Evolutionary conservation across 2,113 vertebrate species (phyloP), one percentile per base, ranked within the genome.

Genomic region (Cavia porcellus): DNA sequence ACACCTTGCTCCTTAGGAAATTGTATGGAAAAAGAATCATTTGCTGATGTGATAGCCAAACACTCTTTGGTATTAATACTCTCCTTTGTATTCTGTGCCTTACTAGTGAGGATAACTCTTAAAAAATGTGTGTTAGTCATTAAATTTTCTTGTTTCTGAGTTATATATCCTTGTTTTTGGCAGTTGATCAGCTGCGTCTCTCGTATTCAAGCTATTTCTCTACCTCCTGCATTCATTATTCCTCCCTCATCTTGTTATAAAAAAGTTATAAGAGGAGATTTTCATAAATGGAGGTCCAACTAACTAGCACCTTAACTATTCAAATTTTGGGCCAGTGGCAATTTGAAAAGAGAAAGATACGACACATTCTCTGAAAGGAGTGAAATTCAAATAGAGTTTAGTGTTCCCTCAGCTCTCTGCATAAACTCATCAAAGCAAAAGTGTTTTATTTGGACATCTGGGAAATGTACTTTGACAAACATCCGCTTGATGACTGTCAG

Each of bases 361-460:
- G 57, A 64, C 96, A 75, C 91, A 68, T 82, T 30, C 93, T 90
- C 75, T 66, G 97, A 97, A 98, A 96, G 92, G 92, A 95, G 96
- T 98, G 91, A 97, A 85, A 96, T 98, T 97, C 94, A 98, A 97
- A 97, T 68, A 86, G 82, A 79, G 86, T 95, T 66, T 55, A 84
- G 74, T 92, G 94, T 97, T 97, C 94, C 95, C 98, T 95, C 88
- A 97, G 75, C 96, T 97, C 96, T 98, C 96, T 86, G 86, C 94
- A 86, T 94, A 96, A 98, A 98, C 81, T 98, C 97, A 98, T 98
- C 98, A 98, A 98, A 98, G 98, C 95, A 97, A 98, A 98, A 80
- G 97, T 96, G 96, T 98, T 98, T 97, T 98, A 98, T 98, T 98
- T 98, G 98, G 98, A 98, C 98, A 98, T 98, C 98, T 98, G 97